Conservation (phyloP, 2,797 vertebrate genomes). For the Sebastes miniatus region DNA sequence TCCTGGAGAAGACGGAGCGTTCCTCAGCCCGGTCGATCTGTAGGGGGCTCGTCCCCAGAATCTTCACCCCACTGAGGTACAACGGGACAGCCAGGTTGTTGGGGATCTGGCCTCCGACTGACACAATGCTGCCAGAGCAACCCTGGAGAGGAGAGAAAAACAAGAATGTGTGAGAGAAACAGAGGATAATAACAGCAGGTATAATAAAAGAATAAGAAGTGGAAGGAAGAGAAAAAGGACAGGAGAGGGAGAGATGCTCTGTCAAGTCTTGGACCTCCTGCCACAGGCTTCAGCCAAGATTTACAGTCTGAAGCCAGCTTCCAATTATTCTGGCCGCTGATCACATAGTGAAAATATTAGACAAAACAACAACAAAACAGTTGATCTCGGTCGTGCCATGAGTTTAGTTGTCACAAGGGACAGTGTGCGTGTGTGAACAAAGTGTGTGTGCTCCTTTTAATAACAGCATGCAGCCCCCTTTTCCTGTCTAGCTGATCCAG, state of each 20-base stretch:
- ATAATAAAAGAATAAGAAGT: neutral
- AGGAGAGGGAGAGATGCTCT: neutral
- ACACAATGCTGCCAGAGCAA: conserved; percentile 92
- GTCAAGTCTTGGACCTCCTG: conserved; percentile 14
- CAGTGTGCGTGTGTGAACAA: neutral
- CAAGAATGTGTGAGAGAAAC: neutral
- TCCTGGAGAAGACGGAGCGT: conserved; percentile 89
- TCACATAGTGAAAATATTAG: conserved; percentile 37
- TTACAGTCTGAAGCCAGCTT: conserved; percentile 22
- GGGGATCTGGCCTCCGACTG: conserved; percentile 95
- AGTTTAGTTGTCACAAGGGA: conserved; percentile 30
- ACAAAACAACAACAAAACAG: conserved; percentile 28
- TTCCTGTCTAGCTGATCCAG: conserved; percentile 57
- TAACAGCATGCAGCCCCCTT: conserved; percentile 50
- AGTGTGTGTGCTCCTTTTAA: conserved; percentile 47
- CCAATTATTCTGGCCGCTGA: conserved; percentile 36
- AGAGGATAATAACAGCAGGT: neutral
- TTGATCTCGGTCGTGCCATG: conserved; percentile 21
- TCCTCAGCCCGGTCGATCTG: conserved; percentile 93
- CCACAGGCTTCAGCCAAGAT: conserved; percentile 24
- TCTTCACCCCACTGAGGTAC: conserved; percentile 87
- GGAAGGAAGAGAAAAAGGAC: neutral
- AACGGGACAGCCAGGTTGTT: conserved; percentile 94
- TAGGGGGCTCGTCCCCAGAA: conserved; percentile 91
- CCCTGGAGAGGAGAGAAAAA: conserved; percentile 70